Conservation (phyloP, 2,888 invertebrate species). For the Germaria angustata region DNA sequence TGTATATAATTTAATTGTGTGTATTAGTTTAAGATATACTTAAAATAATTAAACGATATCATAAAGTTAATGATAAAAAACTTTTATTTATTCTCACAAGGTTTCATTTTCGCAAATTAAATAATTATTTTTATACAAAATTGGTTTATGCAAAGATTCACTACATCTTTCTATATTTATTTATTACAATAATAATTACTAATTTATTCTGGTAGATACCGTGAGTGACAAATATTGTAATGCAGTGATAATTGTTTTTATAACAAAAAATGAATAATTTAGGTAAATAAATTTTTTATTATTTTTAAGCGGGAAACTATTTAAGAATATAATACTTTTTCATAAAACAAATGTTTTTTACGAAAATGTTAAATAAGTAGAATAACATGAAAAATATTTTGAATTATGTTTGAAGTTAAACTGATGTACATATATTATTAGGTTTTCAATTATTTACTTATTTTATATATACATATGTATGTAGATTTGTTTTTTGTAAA, state of each 20-base stretch:
- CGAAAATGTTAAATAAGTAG: too few species aligned
- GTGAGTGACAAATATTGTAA: not conserved
- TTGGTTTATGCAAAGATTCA: not conserved
- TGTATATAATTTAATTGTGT: constrained; percentile 9
- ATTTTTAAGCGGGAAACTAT: not conserved
- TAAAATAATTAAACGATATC: not conserved
- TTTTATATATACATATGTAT: too few species aligned
- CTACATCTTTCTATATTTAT: not conserved
- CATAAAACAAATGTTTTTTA: not conserved
- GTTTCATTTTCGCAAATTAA: not conserved
- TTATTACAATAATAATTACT: not conserved
- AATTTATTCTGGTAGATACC: not conserved
- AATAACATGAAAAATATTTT: too few species aligned
- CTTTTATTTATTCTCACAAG: not conserved
- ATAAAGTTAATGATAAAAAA: not conserved
- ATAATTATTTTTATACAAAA: not conserved
- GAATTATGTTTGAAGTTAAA: too few species aligned
- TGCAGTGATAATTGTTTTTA: not conserved
- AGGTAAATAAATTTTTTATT: not conserved
- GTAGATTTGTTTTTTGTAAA: not conserved
- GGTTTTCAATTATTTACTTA: too few species aligned
- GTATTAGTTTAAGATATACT: not conserved
- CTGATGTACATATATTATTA: too few species aligned
- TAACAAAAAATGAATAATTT: not conserved
- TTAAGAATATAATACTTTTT: constrained; percentile 35